Evolutionary conservation across 2,797 vertebrate species (phyloP).

Genomic region (Spea hammondii): DNA sequence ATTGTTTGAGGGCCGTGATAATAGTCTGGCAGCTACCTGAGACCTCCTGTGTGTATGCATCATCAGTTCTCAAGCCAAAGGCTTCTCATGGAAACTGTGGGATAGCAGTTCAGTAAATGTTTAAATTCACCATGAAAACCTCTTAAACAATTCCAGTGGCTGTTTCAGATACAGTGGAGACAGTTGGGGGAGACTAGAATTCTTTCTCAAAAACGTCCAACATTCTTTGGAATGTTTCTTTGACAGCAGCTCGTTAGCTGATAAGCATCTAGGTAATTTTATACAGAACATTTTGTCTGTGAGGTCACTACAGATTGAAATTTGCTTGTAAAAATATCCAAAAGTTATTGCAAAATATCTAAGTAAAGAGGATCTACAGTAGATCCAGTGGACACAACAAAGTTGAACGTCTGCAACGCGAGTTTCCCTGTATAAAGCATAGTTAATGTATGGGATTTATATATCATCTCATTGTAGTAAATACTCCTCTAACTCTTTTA

Average conservation of each 20-base stretch:
- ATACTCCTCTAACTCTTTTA: too few species aligned
- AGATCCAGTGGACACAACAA: too few species aligned
- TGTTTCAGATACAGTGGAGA: slow-evolving; percentile 29
- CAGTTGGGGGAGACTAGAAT: slow-evolving; percentile 16
- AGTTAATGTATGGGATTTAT: too few species aligned
- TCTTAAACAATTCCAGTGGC: slow-evolving; percentile 36
- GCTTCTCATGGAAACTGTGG: slow-evolving; percentile 21
- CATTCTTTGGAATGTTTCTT: background rate
- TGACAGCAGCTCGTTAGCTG: background rate
- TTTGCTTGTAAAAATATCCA: too few species aligned
- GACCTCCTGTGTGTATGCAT: slow-evolving; percentile 9
- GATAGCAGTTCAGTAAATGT: slow-evolving; percentile 29
- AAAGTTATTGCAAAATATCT: too few species aligned
- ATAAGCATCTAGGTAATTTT: slow-evolving; percentile 23
- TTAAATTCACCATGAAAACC: slow-evolving; percentile 45
- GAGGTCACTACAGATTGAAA: too few species aligned
- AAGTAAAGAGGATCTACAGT: too few species aligned
- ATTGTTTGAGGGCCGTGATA: slow-evolving; percentile 28
- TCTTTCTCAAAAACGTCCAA: slow-evolving; percentile 3
- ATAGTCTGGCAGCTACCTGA: slow-evolving; percentile 17
- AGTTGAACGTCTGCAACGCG: too few species aligned
- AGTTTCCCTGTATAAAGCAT: too few species aligned
- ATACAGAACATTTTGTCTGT: slow-evolving; percentile 2
- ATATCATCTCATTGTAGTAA: too few species aligned
- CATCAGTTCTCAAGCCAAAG: slow-evolving; percentile 30